phyloP scores from a whole-genome alignment of 2,888 invertebrate species.

The Chaitophorus viminalis region DNA sequence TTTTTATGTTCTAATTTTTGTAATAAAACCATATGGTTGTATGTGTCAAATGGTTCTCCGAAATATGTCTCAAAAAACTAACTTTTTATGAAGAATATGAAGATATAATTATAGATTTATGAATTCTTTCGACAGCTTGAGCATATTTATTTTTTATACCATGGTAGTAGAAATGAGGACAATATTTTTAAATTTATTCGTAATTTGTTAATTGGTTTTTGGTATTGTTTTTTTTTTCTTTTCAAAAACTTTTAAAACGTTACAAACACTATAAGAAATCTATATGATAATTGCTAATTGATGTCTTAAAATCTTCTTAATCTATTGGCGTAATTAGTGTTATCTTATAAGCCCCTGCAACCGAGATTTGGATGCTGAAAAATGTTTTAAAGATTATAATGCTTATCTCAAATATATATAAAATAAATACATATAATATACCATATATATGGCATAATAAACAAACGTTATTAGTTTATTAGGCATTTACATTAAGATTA shows the following conservation, averaged over 20 bases:
- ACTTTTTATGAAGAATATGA: not conserved
- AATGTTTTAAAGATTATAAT: not conserved
- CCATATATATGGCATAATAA: too few relatives aligned
- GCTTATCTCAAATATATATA: too few relatives aligned
- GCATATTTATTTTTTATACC: not conserved
- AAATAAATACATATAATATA: too few relatives aligned
- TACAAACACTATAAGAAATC: not conserved
- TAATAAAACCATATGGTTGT: not conserved
- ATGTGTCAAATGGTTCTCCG: not conserved
- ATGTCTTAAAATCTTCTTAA: not conserved
- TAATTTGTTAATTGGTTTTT: conserved; percentile 18
- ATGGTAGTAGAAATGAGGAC: not conserved
- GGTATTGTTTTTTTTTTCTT: not conserved
- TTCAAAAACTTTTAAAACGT: not conserved
- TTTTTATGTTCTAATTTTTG: not conserved
- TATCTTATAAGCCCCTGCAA: not conserved
- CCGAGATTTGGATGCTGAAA: not conserved
- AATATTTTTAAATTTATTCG: not conserved
- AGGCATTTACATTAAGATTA: too few relatives aligned
- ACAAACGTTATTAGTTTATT: too few relatives aligned
- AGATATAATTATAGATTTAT: not conserved
- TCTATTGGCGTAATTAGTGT: not conserved
- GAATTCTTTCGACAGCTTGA: not conserved
- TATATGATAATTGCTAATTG: conserved; percentile 5
- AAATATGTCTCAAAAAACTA: not conserved